These are phyloP conservation scores for Eupithecia tripunctaria DNA, from an alignment of 2,888 invertebrate species.

Conservation along the genomic window DNA sequence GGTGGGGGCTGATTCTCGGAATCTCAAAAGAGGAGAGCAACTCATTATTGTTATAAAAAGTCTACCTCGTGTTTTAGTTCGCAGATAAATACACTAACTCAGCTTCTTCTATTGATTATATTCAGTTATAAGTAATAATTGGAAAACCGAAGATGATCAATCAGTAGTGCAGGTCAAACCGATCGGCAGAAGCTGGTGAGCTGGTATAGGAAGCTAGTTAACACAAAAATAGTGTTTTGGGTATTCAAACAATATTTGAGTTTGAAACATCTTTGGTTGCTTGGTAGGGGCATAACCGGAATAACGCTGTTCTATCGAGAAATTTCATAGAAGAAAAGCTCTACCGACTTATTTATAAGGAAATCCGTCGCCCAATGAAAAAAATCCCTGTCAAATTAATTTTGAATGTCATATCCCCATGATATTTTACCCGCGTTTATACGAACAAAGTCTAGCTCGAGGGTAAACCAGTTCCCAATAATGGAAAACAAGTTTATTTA, in stretches of 20 bases:
- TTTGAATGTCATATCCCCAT: neutral
- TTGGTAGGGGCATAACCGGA: neutral
- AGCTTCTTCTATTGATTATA: neutral
- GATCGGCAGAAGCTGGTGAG: neutral
- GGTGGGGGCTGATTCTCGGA: slow-evolving; percentile 6
- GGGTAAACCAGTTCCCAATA: slow-evolving; percentile 11
- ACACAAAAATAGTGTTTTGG: neutral
- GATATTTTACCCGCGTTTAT: neutral
- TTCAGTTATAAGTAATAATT: no score
- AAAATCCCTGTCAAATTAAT: neutral
- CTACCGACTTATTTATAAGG: neutral
- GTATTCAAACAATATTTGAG: neutral
- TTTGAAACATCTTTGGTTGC: neutral
- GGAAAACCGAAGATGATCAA: no score
- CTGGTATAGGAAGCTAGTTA: neutral
- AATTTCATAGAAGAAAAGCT: neutral
- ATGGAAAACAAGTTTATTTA: slow-evolving; percentile 6
- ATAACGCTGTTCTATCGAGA: neutral
- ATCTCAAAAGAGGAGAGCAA: neutral
- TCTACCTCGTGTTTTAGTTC: neutral
- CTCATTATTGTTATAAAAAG: neutral
- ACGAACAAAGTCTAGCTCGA: slow-evolving; percentile 9
- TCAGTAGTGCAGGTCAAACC: neutral
- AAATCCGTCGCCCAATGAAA: neutral
- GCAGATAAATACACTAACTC: neutral